A percentile compares a stretch with the other conserved stretches of the same genome.
These are phyloP conservation scores for Sturnira hondurensis DNA, from an alignment of 2,113 vertebrate species.

Conservation along the genomic window DNA sequence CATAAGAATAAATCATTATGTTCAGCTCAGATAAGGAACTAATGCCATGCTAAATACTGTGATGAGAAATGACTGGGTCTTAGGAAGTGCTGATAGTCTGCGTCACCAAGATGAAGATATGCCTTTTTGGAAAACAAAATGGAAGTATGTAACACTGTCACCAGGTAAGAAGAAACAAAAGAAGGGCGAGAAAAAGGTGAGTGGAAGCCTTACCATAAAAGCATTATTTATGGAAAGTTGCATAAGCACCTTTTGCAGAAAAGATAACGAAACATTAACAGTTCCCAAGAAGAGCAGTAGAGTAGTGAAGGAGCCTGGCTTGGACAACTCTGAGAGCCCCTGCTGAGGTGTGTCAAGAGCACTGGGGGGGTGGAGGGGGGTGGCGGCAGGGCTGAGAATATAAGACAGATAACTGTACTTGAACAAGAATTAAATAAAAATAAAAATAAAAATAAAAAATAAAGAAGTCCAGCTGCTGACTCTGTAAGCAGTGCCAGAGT, in stretches of 20 bases:
- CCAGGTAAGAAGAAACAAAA: not conserved
- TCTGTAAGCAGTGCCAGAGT: not conserved
- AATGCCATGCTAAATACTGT: not conserved
- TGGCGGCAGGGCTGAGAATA: no score
- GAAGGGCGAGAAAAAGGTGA: not conserved
- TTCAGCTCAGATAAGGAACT: not conserved
- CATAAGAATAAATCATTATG: not conserved
- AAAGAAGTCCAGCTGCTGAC: slow-evolving; percentile 5
- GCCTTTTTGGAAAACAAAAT: not conserved
- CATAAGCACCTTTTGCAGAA: not conserved
- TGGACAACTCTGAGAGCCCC: not conserved
- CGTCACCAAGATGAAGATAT: not conserved
- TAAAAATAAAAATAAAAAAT: no score
- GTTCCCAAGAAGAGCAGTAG: not conserved
- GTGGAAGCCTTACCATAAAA: not conserved
- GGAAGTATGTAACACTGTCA: not conserved
- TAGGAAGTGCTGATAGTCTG: not conserved
- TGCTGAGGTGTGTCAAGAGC: not conserved
- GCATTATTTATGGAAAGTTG: slow-evolving; percentile 44
- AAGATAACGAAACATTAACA: slow-evolving; percentile 21
- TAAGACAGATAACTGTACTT: no score
- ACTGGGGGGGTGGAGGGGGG: no score
- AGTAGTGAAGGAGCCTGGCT: not conserved
- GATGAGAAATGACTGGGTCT: not conserved
- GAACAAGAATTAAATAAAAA: no score